Conservation (phyloP, 2,113 vertebrate species). For the Dromiciops gliroides region DNA sequence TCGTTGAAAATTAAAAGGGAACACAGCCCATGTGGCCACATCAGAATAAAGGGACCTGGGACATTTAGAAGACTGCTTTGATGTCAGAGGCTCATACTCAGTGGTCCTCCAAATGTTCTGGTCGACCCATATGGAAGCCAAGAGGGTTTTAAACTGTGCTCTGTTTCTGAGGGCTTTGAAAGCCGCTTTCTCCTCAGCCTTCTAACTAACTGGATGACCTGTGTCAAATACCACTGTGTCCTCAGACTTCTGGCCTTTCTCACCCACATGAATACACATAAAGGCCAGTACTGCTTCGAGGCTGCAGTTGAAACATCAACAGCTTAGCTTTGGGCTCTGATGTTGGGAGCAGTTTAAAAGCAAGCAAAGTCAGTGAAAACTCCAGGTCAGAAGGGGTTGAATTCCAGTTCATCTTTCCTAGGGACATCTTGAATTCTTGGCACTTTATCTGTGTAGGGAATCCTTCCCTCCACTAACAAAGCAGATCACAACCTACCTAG, state of each 20-base stretch:
- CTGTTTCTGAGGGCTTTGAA: background rate
- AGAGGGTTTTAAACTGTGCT: background rate
- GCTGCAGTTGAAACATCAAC: background rate
- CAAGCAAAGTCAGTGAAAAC: background rate
- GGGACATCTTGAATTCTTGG: background rate
- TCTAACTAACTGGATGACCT: background rate
- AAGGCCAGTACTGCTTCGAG: background rate
- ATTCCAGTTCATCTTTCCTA: background rate
- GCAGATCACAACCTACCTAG: background rate
- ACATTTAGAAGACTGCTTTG: background rate
- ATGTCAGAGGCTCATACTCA: background rate
- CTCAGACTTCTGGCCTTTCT: background rate
- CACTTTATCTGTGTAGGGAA: background rate
- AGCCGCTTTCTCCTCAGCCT: background rate
- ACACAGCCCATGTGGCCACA: background rate
- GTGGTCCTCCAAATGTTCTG: constrained; percentile 6
- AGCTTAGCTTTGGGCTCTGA: background rate
- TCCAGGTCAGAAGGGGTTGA: too few relatives aligned
- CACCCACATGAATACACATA: too few relatives aligned
- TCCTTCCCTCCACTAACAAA: background rate
- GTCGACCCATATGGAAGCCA: background rate
- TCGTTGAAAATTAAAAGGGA: background rate
- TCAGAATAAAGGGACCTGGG: background rate
- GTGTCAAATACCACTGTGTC: background rate
- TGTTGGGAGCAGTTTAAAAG: background rate